Base-by-base conservation (phyloP, 2,113 vertebrate species). In the Engystomops pustulosus region DNA sequence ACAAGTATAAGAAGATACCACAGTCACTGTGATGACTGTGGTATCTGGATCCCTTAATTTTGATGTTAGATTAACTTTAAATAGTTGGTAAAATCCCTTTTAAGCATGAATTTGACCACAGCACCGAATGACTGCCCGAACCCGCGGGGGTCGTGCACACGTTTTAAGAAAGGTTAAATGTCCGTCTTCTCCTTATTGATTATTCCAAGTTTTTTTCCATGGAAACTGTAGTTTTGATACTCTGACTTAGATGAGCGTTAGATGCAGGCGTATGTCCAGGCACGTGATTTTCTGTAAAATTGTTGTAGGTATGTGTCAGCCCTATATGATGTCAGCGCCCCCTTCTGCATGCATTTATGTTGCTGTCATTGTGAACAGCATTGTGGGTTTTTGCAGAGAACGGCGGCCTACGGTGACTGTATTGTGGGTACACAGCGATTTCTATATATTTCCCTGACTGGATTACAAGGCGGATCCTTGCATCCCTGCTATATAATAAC, bases 221-320 rank as follows among this genome's bases (percentile, higher is more conserved):
- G 69, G 69, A 15, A 72, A 44, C 69, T 72, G 69, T 20, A 72
- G n/a, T 25, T 72, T 47, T 45, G 68, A 23, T 71, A 23, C n/a
- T 38, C 38, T 6, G 10, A 25, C 23, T 4, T 6, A 5, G 47
- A 14, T 72, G 12, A 47, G 5, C 25, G 69, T 45, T 27, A 45
- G 68, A 70, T 70, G n/a, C 23, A 6, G 20, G 41, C 4, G 14
- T 1, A 45, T 27, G 23, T 45, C 69, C 6, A 2, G 41, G 41
- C 10, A 44, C 25, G 18, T 9, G 20, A 27, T 30, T 74, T 30
- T 18, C 4, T 49, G 49, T 32, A 27, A 44, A 71, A 49, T 49
- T 74, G 49, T 55, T 53, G 0, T 23, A 36, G 38, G 74, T 34
- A 77, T 58, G 49, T 77, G 74, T 58, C 74, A 77, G 18, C 3